Base-by-base conservation (phyloP, 2,888 invertebrate species). In the Agonopterix alstromeriana region DNA sequence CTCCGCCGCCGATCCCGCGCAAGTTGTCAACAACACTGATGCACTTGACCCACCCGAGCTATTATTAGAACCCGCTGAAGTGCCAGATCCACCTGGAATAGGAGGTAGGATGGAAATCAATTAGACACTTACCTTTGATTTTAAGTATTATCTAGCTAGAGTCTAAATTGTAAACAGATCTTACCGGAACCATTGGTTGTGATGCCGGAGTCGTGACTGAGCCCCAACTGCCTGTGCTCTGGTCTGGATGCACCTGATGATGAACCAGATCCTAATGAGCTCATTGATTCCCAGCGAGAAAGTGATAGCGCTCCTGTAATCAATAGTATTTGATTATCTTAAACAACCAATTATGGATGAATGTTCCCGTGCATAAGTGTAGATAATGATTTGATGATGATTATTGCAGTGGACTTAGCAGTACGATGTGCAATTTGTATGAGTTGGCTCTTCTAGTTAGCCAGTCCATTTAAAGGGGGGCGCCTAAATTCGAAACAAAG, bases 1-100 rank as follows among this genome's bases (percentile, higher is more conserved):
- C 83, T 97, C 96, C 2, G 90, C 89, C 47, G 95, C 90, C 2
- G 95, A 95, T 11, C 97, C 97, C 10, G 97, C 97, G 70, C 97
- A 97, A 7, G 97, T 97, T 0, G 97, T 96, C 69, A 96, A 90
- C 52, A 97, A 82, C 38, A 87, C 86, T 0, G 86, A 86, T 27
- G 82, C 70, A 3, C 73, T 67, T 0, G 81, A 79, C 0, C 63
- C 74, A 0, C 65, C 69, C 8, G 69, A 69, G 44, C 68, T 65
- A 46, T 60, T 63, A 48, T 66, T 65, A 2, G 73, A 71, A 3
- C 56, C 90, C 73, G 58, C 87, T 62, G 67, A 87, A 53, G 65
- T 73, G 38, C 67, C 77, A 46, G 63, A 75, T 43, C 75, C 74
- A 36, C 73, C 77, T 69, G 53, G n/a, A 12, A 45, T 27, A 27